Evolutionary conservation across 2,113 vertebrate genomes (phyloP).

Genomic region (Synodontis membranacea): DNA sequence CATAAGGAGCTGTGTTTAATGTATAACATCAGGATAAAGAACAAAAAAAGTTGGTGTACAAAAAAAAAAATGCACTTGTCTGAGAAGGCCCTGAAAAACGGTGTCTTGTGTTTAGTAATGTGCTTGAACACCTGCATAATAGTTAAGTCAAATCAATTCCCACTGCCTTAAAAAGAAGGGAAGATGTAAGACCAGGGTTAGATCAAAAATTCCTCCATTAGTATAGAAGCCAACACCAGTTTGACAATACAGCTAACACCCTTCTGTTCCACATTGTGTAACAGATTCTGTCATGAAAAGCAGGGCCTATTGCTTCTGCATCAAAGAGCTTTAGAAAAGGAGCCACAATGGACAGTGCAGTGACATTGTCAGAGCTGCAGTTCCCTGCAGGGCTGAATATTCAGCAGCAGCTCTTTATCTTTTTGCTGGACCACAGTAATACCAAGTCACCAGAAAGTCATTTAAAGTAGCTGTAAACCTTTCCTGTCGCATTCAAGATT

Average conservation of each 20-base stretch:
- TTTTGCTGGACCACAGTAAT: slow-evolving; percentile 15
- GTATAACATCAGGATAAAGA: background rate
- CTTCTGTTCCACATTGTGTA: background rate
- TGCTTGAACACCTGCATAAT: background rate
- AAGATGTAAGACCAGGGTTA: background rate
- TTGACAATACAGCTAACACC: background rate
- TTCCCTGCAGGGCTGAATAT: background rate
- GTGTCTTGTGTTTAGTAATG: background rate
- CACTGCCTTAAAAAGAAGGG: background rate
- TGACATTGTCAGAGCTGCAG: background rate
- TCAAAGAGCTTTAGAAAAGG: background rate
- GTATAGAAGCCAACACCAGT: background rate
- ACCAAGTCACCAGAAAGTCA: background rate
- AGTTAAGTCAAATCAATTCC: background rate
- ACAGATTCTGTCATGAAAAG: slow-evolving; percentile 11
- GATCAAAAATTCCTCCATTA: background rate
- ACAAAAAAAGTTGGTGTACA: background rate
- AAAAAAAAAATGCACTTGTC: background rate
- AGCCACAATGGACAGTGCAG: background rate
- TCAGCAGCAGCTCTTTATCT: background rate
- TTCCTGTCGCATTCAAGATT: background rate
- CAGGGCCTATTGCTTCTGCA: background rate
- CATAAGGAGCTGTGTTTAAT: slow-evolving; percentile 4
- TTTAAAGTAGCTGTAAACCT: background rate
- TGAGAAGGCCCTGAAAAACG: background rate